Evolutionary conservation across 2,797 vertebrate species (phyloP).

Genomic region (Thaleichthys pacificus): DNA sequence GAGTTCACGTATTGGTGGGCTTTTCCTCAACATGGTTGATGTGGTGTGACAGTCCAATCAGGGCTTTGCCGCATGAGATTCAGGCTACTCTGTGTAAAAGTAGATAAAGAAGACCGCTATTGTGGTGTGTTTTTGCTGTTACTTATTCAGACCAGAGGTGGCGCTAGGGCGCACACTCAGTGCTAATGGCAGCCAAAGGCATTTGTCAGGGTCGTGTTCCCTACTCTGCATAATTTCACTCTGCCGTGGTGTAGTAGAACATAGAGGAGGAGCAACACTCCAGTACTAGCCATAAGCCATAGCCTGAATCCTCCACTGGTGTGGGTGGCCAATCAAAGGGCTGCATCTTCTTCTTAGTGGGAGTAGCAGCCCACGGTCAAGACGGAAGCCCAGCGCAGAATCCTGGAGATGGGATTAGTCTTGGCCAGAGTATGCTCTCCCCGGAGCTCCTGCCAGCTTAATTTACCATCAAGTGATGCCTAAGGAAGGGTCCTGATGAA

Average conservation of each 20-base stretch:
- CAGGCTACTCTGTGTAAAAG: not conserved
- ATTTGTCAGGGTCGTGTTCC: slow-evolving; percentile 49
- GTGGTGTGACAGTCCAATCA: not conserved
- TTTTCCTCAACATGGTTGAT: slow-evolving; percentile 14
- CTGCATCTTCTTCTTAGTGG: slow-evolving; percentile 46
- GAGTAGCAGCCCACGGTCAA: slow-evolving; percentile 56
- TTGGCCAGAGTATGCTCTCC: not conserved
- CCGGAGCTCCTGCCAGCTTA: slow-evolving; percentile 49
- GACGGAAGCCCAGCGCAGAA: slow-evolving; percentile 49
- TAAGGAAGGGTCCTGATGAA: slow-evolving; percentile 28
- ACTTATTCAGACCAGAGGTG: slow-evolving; percentile 14
- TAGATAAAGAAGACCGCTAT: not conserved
- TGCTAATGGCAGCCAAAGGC: slow-evolving; percentile 39
- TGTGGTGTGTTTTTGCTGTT: slow-evolving; percentile 19
- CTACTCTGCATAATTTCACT: slow-evolving; percentile 38
- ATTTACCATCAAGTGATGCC: slow-evolving; percentile 42
- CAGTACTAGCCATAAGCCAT: slow-evolving; percentile 46
- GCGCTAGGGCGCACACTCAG: slow-evolving; percentile 18
- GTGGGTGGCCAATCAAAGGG: slow-evolving; percentile 63
- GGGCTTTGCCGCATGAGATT: slow-evolving; percentile 14
- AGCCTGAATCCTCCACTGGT: slow-evolving; percentile 39
- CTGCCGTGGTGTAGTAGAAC: slow-evolving; percentile 35
- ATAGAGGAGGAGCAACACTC: slow-evolving; percentile 13
- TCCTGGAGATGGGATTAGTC: slow-evolving; percentile 51
- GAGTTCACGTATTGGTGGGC: slow-evolving; percentile 24